Percentiles rank a stretch among this genome's conserved stretches.
Conservation (phyloP, 2,888 invertebrate species). For the Chrysolina americana region DNA sequence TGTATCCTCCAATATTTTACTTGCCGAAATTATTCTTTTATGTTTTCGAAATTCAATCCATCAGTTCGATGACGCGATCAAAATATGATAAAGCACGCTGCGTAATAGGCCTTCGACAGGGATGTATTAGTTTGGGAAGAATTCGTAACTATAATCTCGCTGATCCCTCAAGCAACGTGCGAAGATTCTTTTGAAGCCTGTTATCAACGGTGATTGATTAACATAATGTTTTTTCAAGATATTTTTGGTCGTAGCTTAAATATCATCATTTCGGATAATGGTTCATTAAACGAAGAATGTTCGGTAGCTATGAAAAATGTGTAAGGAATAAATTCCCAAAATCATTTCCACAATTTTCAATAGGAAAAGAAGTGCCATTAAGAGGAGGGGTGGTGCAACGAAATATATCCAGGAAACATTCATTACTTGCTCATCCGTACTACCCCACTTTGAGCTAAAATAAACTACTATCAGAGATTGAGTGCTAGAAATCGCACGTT, state of each 20-base stretch:
- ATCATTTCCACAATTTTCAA: no score
- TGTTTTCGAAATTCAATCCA: background rate
- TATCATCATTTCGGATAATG: background rate
- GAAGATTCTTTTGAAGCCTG: conserved; percentile 5
- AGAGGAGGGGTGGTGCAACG: no score
- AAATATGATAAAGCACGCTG: conserved; percentile 22
- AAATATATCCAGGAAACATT: no score
- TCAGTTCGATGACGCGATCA: background rate
- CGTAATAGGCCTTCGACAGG: conserved; percentile 15
- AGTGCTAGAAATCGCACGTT: no score
- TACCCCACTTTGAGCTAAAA: no score
- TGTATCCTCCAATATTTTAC: background rate
- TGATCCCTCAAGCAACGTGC: conserved; percentile 5
- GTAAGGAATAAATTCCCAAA: no score
- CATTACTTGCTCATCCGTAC: no score
- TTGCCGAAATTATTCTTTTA: background rate
- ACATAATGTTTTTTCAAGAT: background rate
- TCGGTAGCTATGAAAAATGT: no score
- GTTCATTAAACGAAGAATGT: no score
- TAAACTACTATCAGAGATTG: no score
- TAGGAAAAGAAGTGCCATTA: no score
- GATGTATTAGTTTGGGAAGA: conserved; percentile 14
- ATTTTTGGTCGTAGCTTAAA: background rate
- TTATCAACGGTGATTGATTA: conserved; percentile 4
- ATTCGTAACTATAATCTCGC: conserved; percentile 6